Conservation (phyloP, 2,113 vertebrate species). For the Ibidorhyncha struthersii region DNA sequence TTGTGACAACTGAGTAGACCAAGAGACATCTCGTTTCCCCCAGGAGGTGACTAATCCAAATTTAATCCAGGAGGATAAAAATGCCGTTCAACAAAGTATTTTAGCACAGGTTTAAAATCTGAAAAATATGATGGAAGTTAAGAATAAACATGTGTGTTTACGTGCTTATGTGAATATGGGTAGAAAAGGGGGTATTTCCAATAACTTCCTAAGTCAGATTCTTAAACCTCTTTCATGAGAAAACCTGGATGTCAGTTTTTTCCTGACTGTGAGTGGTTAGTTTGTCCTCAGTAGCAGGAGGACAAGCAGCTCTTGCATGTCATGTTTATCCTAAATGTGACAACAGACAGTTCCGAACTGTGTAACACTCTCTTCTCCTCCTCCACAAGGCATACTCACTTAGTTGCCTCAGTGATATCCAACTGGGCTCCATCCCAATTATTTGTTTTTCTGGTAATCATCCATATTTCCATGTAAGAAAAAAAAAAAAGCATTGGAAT, state of each 20-base stretch:
- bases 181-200: background rate
- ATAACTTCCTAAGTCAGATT: background rate
- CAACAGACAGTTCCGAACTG: conserved; percentile 20
- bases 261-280: background rate
- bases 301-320: conserved; percentile 35
- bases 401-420: conserved; percentile 32
- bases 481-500: background rate
- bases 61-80: conserved; percentile 20
- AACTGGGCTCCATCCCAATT: conserved; percentile 32
- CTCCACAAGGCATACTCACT: conserved; percentile 13
- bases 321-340: conserved; percentile 47
- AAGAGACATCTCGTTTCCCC: background rate
- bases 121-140: background rate
- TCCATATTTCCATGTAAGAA: conserved; percentile 45
- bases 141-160: background rate
- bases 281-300: background rate
- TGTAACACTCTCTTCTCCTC: background rate
- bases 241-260: background rate
- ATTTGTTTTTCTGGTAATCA: conserved; percentile 60
- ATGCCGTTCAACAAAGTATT: background rate
- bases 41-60: conserved; percentile 21
- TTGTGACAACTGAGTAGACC: background rate
- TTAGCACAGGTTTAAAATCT: background rate
- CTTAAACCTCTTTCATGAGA: background rate
- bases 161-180: background rate